These are phyloP conservation scores for Phalacrocorax pelagicus DNA, from an alignment of 2,113 vertebrate genomes.

Conservation along the genomic window DNA sequence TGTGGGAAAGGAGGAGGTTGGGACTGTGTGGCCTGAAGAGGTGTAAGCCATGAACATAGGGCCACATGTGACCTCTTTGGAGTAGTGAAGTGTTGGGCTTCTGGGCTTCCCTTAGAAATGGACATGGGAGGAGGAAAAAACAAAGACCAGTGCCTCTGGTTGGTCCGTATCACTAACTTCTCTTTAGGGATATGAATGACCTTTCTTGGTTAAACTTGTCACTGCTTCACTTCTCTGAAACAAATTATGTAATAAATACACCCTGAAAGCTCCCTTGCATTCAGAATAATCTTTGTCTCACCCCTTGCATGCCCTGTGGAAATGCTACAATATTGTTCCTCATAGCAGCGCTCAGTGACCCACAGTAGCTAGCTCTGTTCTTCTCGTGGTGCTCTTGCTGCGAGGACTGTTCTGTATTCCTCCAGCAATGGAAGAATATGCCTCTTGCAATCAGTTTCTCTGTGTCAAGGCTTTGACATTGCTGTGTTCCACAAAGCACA, in stretches of 20 bases:
- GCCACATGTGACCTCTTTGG: neutral
- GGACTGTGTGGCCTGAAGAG: neutral
- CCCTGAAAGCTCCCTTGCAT: neutral
- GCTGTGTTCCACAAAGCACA: neutral
- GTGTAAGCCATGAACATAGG: neutral
- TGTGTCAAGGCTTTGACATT: conserved; percentile 5
- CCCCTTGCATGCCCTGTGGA: neutral
- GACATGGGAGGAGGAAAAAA: neutral
- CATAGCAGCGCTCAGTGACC: neutral
- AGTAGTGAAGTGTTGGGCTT: neutral
- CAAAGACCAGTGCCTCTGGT: neutral
- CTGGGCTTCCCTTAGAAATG: neutral
- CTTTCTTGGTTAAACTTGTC: neutral
- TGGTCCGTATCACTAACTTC: neutral
- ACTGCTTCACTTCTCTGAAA: neutral
- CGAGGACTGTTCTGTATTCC: neutral
- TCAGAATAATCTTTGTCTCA: neutral
- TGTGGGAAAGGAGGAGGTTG: neutral
- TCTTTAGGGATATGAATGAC: neutral
- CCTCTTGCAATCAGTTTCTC: neutral
- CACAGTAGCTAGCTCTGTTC: neutral
- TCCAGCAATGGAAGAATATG: neutral
- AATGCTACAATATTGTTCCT: neutral
- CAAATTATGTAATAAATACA: neutral
- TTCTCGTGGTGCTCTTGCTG: neutral